Evolutionary conservation across 2,797 vertebrate genomes (phyloP).

Genomic region (Orientallactaga sibirica): DNA sequence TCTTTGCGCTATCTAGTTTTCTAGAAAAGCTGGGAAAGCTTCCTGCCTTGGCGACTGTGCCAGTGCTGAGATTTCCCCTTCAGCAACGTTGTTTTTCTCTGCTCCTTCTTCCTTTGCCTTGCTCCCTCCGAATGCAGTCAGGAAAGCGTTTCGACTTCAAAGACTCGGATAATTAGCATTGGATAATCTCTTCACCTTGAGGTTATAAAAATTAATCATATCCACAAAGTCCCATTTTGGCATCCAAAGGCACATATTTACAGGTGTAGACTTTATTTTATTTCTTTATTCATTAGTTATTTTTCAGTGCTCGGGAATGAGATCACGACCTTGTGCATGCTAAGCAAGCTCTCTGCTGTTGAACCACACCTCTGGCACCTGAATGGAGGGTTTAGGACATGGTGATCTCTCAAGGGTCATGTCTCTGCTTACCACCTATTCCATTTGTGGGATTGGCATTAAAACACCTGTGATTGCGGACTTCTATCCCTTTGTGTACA

Average conservation of each 20-base stretch:
- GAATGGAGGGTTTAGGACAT: neutral
- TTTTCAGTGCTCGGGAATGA: neutral
- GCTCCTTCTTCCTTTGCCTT: neutral
- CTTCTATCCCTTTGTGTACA: neutral
- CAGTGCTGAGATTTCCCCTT: neutral
- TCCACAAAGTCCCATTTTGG: neutral
- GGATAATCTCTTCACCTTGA: neutral
- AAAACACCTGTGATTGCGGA: neutral
- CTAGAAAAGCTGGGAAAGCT: neutral
- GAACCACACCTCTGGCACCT: neutral
- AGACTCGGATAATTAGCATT: neutral
- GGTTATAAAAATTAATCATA: neutral
- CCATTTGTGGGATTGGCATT: neutral
- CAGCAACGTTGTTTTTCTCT: neutral
- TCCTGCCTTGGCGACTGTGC: neutral
- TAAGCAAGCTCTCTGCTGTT: neutral
- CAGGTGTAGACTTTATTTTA: too few relatives aligned
- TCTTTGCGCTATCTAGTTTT: neutral
- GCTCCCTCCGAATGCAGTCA: neutral
- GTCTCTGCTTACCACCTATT: neutral
- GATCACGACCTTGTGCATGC: neutral
- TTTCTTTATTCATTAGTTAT: neutral
- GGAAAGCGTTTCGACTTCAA: neutral
- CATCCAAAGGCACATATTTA: neutral
- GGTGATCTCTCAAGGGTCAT: neutral